phyloP scores from a whole-genome alignment of 2,113 vertebrate genomes.

The Hypanus sabinus region DNA sequence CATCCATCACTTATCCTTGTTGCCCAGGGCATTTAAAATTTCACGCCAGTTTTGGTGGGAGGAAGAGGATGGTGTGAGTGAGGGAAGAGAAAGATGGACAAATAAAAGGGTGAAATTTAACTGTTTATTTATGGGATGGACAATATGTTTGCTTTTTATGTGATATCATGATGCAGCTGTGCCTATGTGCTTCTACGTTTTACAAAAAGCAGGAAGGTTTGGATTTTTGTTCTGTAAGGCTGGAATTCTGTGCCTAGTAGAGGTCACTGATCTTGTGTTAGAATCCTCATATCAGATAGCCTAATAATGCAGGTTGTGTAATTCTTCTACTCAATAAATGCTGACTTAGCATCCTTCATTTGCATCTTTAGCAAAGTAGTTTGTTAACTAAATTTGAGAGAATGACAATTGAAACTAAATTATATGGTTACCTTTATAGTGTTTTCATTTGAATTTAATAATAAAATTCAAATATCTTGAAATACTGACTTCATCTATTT shows the following conservation, averaged over 20 bases:
- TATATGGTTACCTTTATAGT: neutral
- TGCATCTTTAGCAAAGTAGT: neutral
- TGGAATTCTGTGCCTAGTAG: too few relatives aligned
- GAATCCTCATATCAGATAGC: neutral
- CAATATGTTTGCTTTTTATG: neutral
- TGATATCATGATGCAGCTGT: neutral
- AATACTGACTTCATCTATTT: conserved; percentile 16
- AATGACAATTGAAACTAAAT: neutral
- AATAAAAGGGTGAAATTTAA: neutral
- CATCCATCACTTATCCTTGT: neutral
- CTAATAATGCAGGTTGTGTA: neutral
- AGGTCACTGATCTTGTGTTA: neutral
- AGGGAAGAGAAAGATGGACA: neutral
- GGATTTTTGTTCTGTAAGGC: neutral
- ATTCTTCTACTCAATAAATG: neutral
- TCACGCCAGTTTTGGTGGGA: neutral
- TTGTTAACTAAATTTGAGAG: neutral
- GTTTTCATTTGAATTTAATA: conserved; percentile 21
- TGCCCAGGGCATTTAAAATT: neutral
- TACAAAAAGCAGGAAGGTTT: too few relatives aligned
- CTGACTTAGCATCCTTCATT: neutral
- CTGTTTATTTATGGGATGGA: neutral
- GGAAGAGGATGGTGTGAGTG: neutral
- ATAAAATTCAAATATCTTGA: conserved; percentile 1
- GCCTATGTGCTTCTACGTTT: neutral